Base-by-base conservation (phyloP, 2,113 vertebrate species). In the Erythrolamprus reginae region DNA sequence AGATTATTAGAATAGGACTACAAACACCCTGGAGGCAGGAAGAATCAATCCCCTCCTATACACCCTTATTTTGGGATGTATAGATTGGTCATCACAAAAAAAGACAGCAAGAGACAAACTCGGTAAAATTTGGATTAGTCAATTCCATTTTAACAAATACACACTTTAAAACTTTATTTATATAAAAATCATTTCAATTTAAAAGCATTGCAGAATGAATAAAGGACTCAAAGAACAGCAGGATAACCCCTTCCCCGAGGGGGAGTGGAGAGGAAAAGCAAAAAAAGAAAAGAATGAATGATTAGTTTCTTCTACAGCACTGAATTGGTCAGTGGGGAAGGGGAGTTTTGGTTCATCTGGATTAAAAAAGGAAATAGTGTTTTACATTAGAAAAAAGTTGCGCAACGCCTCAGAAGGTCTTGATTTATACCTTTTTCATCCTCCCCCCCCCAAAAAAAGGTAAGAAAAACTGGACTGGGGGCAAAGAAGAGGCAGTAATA, bases 161-260 rank as follows among this genome's bases (percentile, higher is more conserved):
- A 97, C 97, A 96, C 97, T 97, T 97, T 97, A 97, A 97, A 97
- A 97, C 97, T 95, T 97, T 97, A 97, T 97, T 97, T 97, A 97
- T 97, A 97, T 97, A 97, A 97, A 97, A 97, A 96, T 97, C 97
- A 97, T 95, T 97, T 97, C 93, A 96, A 97, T 97, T 97, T 93
- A 97, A 97, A 97, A 97, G 97, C 97, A 89, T 97, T 97, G 97
- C 95, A 97, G 94, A 94, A 82, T 83, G 93, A 94, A 93, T 96
- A 93, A 93, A 95, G 94, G 91, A 97, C 96, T 96, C 94, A 93
- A 94, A 92, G 95, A 95, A 96, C 58, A 1, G 92, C 89, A 77
- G 82, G 51, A n/a, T 1, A 53, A 89, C 92, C 90, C 93, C 89
- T 90, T 3, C 47, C 21, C 48, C 84, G 1, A 82, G 88, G n/a